phyloP scores from a whole-genome alignment of 2,797 vertebrate genomes.

The Buphagus erythrorhynchus region DNA sequence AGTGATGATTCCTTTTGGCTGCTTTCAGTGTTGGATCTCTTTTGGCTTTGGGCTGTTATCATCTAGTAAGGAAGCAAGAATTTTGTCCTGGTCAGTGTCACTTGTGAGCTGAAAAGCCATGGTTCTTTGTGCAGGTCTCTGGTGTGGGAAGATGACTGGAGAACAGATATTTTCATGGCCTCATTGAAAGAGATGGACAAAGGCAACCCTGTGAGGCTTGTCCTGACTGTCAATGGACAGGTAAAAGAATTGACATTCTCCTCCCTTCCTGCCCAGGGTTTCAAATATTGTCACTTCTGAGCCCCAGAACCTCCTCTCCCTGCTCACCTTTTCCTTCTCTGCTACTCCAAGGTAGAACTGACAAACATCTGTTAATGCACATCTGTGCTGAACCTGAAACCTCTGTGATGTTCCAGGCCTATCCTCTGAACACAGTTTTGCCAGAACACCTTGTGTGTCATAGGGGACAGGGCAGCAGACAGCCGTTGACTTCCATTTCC shows the following conservation, averaged over 20 bases:
- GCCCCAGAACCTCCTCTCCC: neutral
- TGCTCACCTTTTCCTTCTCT: neutral
- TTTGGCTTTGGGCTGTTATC: neutral
- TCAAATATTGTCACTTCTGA: neutral
- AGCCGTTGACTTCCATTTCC: neutral
- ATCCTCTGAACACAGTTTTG: neutral
- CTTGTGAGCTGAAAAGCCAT: neutral
- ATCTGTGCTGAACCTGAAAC: neutral
- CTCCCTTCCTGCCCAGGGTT: neutral
- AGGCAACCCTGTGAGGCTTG: constrained; percentile 84
- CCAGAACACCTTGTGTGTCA: fast-evolving
- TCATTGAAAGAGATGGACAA: constrained; percentile 77
- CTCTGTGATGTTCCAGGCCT: neutral
- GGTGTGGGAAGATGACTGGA: constrained; percentile 88
- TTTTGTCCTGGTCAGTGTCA: neutral
- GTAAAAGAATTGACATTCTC: constrained; percentile 47
- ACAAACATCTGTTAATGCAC: fast-evolving
- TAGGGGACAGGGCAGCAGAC: neutral
- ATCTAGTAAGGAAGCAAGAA: neutral
- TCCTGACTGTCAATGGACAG: constrained; percentile 82
- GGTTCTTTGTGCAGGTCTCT: constrained; percentile 78
- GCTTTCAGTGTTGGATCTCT: neutral
- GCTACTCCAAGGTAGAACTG: neutral
- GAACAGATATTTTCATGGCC: constrained; percentile 74
- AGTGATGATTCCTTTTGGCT: neutral